phyloP scores from a whole-genome alignment of 2,888 invertebrate genomes.

The Spilarctia lutea region DNA sequence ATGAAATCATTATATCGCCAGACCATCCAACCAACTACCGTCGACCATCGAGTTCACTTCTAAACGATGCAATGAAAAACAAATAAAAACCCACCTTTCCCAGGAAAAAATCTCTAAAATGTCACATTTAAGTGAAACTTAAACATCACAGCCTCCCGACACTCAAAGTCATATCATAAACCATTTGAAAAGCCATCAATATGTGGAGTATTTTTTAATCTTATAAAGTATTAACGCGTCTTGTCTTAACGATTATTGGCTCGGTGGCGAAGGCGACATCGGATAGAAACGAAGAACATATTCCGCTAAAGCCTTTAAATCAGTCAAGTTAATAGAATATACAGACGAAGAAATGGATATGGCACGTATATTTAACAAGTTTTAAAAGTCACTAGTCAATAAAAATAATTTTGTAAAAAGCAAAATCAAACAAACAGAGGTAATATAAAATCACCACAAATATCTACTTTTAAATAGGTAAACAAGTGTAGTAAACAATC shows the following conservation, averaged over 20 bases:
- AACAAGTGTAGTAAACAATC: not conserved
- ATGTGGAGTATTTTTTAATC: conserved; percentile 62
- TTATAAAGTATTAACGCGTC: conserved; percentile 71
- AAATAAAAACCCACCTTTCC: conserved; percentile 18
- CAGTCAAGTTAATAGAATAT: conserved; percentile 69
- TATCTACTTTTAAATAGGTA: not conserved
- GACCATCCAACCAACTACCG: too few relatives aligned
- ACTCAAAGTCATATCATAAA: conserved; percentile 50
- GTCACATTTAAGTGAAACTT: conserved; percentile 26
- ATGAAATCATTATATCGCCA: not conserved
- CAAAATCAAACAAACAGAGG: not conserved
- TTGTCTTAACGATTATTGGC: conserved; percentile 82
- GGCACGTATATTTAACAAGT: conserved; percentile 18
- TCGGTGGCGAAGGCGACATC: conserved; percentile 67
- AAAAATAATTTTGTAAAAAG: not conserved
- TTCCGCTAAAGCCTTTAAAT: conserved; percentile 76
- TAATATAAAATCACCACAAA: not conserved
- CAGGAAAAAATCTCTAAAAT: conserved; percentile 14
- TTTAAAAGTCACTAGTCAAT: not conserved
- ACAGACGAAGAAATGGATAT: conserved; percentile 52
- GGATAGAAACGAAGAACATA: conserved; percentile 62
- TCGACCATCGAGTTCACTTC: not conserved
- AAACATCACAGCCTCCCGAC: conserved; percentile 45
- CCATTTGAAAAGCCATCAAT: conserved; percentile 67
- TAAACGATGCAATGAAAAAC: conserved; percentile 13